phyloP scores from a whole-genome alignment of 2,888 invertebrate genomes.

The Rhimphoctona megacephalus region DNA sequence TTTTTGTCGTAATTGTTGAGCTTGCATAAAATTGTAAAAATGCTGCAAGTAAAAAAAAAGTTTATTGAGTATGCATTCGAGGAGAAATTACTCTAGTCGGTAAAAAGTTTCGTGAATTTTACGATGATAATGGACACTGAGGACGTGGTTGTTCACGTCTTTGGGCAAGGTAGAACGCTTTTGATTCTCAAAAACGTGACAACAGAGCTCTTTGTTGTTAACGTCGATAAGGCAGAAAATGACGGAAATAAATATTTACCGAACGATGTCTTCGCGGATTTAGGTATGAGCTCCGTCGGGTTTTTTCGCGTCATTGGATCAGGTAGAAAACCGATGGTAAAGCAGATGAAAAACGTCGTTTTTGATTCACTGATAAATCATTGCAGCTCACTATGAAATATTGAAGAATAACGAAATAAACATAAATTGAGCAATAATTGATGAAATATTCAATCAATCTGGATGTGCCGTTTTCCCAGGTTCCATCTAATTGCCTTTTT shows the following conservation, averaged over 20 bases:
- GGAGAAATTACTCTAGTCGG: background rate
- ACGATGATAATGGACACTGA: slow-evolving; percentile 60
- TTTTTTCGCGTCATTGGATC: slow-evolving; percentile 10
- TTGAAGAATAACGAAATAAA: background rate
- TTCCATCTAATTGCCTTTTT: background rate
- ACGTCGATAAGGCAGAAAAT: slow-evolving; percentile 58
- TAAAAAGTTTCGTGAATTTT: slow-evolving; percentile 13
- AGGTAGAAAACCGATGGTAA: slow-evolving; percentile 42
- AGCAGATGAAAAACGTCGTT: background rate
- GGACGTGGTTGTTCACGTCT: background rate
- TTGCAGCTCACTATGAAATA: background rate
- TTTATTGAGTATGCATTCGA: no score
- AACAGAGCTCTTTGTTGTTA: background rate
- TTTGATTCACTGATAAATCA: background rate
- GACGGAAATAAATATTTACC: background rate
- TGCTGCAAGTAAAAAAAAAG: background rate
- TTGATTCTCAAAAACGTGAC: background rate
- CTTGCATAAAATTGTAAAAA: background rate
- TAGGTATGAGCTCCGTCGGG: slow-evolving; percentile 1
- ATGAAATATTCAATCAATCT: background rate
- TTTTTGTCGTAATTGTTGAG: background rate
- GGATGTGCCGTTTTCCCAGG: background rate
- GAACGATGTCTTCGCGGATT: background rate
- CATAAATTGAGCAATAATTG: background rate
- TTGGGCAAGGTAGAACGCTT: slow-evolving; percentile 41